Base-by-base conservation (phyloP, 2,888 invertebrate species). In the Sylvicola cinctus region DNA sequence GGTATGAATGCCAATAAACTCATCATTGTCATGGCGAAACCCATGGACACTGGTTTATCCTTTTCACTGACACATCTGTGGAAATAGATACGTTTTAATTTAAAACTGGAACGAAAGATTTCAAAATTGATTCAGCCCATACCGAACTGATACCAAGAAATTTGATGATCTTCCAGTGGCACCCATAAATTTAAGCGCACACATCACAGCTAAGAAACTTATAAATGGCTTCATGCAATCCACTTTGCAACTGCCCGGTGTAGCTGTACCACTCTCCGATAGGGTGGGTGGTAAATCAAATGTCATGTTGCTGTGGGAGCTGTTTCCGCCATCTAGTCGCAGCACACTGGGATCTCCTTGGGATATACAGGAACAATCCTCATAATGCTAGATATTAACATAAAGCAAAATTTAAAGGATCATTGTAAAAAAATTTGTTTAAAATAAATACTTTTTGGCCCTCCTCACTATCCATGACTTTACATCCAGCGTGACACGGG, bases 401-500 rank as follows among this genome's bases (percentile, higher is more conserved):
- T 25, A 25, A n/a, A n/a, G n/a, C n/a, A n/a, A n/a, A n/a, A n/a
- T n/a, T n/a, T n/a, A n/a, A n/a, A n/a, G n/a, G n/a, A n/a, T n/a
- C n/a, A n/a, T n/a, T n/a, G n/a, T n/a, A n/a, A n/a, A n/a, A n/a
- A n/a, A n/a, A n/a, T n/a, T n/a, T n/a, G n/a, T n/a, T n/a, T n/a
- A n/a, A n/a, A n/a, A n/a, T n/a, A n/a, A n/a, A n/a, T n/a, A n/a
- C n/a, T n/a, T n/a, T n/a, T n/a, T n/a, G n/a, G n/a, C 62, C 63
- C 41, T 62, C 60, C 3, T 48, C 47, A 8, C 49, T 47, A 28
- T 54, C 48, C 40, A 60, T 53, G 16, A 53, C 52, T 33, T 54
- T 63, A 48, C 80, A 81, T 4, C 83, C 81, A 14, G 81, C 81
- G 49, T 79, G 77, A 48, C 83, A 83, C 4, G 81, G 74, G 0